A percentile compares a stretch with the other conserved stretches of the same genome.
Conservation (phyloP, 2,888 invertebrate genomes). For the Chrysolina americana region DNA sequence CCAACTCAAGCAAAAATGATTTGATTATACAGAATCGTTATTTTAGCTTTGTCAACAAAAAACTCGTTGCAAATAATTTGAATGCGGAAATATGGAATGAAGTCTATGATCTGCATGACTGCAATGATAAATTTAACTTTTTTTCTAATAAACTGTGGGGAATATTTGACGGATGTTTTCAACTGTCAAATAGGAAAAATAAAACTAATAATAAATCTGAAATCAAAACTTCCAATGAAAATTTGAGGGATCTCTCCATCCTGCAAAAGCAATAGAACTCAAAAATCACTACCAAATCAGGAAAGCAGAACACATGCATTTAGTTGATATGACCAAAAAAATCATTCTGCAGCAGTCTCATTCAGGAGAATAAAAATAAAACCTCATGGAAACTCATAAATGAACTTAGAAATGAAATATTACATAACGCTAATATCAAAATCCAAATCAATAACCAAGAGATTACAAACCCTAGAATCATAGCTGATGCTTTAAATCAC, state of each 20-base stretch:
- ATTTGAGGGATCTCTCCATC: not conserved
- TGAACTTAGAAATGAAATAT: not conserved
- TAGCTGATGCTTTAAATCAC: not conserved
- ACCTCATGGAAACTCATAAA: too few species aligned
- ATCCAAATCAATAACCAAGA: not conserved
- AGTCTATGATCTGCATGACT: not conserved
- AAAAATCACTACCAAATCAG: not conserved
- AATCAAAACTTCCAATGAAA: not conserved
- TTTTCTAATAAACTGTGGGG: not conserved
- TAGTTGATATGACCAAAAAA: too few species aligned
- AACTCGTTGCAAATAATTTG: not conserved
- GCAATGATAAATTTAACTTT: not conserved
- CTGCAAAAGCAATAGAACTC: slow-evolving; percentile 1
- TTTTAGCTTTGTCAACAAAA: not conserved
- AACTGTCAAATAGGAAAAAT: not conserved
- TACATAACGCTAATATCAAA: not conserved
- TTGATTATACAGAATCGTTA: not conserved
- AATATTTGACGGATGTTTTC: not conserved
- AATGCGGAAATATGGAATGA: not conserved
- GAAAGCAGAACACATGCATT: too few species aligned
- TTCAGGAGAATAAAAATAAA: not conserved
- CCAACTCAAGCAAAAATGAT: not conserved
- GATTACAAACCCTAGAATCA: not conserved
- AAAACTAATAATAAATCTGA: too few species aligned
- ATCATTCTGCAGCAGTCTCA: too few species aligned